Evolutionary conservation across 2,113 vertebrate species (phyloP).

Genomic region (Felis chaus): DNA sequence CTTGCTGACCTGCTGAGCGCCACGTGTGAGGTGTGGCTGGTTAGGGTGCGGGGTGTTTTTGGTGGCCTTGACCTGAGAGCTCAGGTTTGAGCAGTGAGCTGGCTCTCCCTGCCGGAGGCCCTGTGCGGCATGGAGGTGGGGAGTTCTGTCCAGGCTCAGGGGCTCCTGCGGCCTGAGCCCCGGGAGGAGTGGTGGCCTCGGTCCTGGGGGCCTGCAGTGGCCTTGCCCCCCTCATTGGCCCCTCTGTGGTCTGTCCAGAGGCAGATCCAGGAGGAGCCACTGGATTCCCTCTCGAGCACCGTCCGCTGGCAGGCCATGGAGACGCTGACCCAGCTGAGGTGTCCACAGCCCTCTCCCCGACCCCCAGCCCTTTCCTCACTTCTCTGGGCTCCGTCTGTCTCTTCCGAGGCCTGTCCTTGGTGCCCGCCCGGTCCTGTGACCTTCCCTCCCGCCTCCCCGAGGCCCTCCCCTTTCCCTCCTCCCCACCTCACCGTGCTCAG

Average conservation of each 20-base stretch:
- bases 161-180: too few species aligned
- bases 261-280: constrained; percentile 72
- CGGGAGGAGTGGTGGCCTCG: fast-evolving
- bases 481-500: too few species aligned
- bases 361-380: not conserved
- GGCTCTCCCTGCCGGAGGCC: not conserved
- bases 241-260: constrained; percentile 41
- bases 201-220: not conserved
- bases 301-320: constrained; percentile 61
- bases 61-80: not conserved
- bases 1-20: not conserved
- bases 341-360: fast-evolving
- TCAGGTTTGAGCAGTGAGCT: not conserved
- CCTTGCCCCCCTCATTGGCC: not conserved
- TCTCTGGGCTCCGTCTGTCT: not conserved
- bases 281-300: constrained; percentile 59
- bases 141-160: not conserved
- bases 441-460: too few species aligned
- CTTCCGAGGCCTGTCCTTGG: not conserved
- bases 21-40: not conserved
- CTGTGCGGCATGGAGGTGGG: not conserved
- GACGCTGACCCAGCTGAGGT: constrained; percentile 73
- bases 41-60: not conserved
- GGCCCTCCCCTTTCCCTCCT: not conserved
- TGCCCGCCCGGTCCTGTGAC: not conserved